Percentiles rank a stretch among this genome's conserved stretches.
These are phyloP conservation scores for Lapara coniferarum DNA, from an alignment of 2,888 invertebrate species.

Conservation along the genomic window DNA sequence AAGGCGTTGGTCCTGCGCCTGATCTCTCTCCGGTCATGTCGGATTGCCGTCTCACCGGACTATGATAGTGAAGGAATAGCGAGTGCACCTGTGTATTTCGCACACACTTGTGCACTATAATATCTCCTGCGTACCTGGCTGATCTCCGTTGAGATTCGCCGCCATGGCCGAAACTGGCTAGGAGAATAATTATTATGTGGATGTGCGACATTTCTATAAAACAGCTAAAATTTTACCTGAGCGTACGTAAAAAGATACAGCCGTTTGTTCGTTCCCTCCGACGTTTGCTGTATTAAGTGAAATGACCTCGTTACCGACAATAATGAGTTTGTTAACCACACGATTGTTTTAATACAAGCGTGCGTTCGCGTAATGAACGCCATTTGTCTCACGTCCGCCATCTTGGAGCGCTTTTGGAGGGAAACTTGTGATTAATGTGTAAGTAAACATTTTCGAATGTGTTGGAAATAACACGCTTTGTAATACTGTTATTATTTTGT, in stretches of 20 bases:
- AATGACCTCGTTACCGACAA: slow-evolving; percentile 53
- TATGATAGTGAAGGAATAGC: too few species aligned
- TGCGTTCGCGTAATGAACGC: slow-evolving; percentile 42
- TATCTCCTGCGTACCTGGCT: too few species aligned
- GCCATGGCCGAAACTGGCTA: too few species aligned
- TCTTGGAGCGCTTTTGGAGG: slow-evolving; percentile 27
- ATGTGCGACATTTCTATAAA: too few species aligned
- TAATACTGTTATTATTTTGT: background rate
- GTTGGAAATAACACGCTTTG: slow-evolving; percentile 8
- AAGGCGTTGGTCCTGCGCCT: too few species aligned
- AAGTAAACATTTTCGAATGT: slow-evolving; percentile 15
- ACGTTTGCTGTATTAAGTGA: slow-evolving; percentile 49
- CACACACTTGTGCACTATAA: too few species aligned
- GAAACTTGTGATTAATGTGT: slow-evolving; percentile 24
- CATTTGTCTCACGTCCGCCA: slow-evolving; percentile 42
- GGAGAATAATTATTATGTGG: too few species aligned
- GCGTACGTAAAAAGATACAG: slow-evolving; percentile 1
- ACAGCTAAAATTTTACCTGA: background rate
- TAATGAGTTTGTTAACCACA: slow-evolving; percentile 57
- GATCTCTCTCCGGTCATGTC: too few species aligned
- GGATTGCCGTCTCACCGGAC: too few species aligned
- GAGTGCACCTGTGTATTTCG: too few species aligned
- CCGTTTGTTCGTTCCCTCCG: slow-evolving; percentile 9
- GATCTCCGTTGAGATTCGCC: too few species aligned
- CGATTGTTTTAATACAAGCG: slow-evolving; percentile 54